Conservation (phyloP, 1,140 invertebrate genomes). For the Brachionus rotundiformis region DNA sequence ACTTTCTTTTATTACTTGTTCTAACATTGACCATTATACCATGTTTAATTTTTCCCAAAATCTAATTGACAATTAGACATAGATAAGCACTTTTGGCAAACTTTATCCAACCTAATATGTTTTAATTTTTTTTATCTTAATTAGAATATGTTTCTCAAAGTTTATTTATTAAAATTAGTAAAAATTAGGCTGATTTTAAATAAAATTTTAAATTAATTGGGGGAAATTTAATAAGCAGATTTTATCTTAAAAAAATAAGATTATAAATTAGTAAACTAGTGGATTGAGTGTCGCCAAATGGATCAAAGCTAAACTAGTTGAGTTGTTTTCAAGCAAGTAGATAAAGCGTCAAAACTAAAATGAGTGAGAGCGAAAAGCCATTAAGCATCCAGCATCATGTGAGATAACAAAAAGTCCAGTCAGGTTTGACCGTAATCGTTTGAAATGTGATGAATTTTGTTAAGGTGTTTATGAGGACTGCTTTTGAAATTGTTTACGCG, state of each 20-base stretch:
- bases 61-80: too few relatives aligned
- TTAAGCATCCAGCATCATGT: slow-evolving; percentile 45
- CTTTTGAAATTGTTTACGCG: slow-evolving; percentile 23
- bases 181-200: too few relatives aligned
- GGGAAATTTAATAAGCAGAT: not conserved
- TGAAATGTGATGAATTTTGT: slow-evolving; percentile 41
- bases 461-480: slow-evolving; percentile 29
- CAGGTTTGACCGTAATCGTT: slow-evolving; percentile 3
- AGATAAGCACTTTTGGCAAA: too few relatives aligned
- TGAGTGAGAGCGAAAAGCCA: slow-evolving; percentile 14
- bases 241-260: not conserved
- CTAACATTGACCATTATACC: too few relatives aligned
- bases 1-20: too few relatives aligned
- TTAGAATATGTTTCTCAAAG: too few relatives aligned
- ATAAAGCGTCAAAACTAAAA: not conserved
- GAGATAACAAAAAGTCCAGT: slow-evolving; percentile 30
- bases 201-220: too few relatives aligned
- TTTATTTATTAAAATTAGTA: too few relatives aligned
- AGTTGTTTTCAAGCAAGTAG: slow-evolving; percentile 27
- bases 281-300: not conserved
- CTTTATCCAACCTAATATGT: too few relatives aligned
- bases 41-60: too few relatives aligned
- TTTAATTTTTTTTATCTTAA: too few relatives aligned
- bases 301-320: not conserved
- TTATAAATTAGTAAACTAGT: too few relatives aligned